Evolutionary conservation across 2,888 invertebrate genomes (phyloP).

Genomic region (Drosophila merina): DNA sequence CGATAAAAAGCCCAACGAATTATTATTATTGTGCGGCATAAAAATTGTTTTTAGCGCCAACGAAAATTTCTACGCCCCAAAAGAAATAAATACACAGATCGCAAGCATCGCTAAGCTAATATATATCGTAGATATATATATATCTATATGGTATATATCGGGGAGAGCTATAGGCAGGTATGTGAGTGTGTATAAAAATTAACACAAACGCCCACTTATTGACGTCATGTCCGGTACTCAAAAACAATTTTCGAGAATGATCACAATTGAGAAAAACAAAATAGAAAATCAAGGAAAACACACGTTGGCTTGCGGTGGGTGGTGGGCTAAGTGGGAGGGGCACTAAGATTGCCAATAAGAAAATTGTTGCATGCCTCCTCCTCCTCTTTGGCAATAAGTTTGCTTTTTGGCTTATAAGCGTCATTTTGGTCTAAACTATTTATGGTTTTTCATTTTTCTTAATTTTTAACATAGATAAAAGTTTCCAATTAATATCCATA

Average conservation of each 20-base stretch:
- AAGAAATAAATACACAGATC: slow-evolving; percentile 31
- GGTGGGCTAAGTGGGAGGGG: slow-evolving; percentile 2
- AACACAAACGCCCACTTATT: slow-evolving; percentile 83
- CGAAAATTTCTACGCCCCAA: slow-evolving; percentile 36
- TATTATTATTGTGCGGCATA: slow-evolving; percentile 58
- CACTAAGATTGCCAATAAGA: slow-evolving; percentile 69
- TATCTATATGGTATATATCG: slow-evolving; percentile 5
- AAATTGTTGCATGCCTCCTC: slow-evolving; percentile 29
- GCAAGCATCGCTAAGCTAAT: slow-evolving; percentile 10
- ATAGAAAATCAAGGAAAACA: slow-evolving; percentile 66
- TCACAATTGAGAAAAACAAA: slow-evolving; percentile 79
- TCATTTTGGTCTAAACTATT: slow-evolving; percentile 24
- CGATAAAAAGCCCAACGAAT: slow-evolving; percentile 58
- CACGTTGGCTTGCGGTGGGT: slow-evolving; percentile 9
- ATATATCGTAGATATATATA: slow-evolving; percentile 1
- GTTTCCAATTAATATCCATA: too few species aligned
- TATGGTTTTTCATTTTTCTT: neutral
- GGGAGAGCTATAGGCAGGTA: neutral
- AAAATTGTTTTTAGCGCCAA: slow-evolving; percentile 51
- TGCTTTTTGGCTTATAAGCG: slow-evolving; percentile 44
- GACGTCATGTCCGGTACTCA: slow-evolving; percentile 84
- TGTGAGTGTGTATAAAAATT: slow-evolving; percentile 67
- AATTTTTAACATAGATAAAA: too few species aligned
- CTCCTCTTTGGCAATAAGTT: slow-evolving; percentile 53
- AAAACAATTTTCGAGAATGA: slow-evolving; percentile 80